Conservation (phyloP, 2,888 invertebrate species). For the Ashinkailepas kermadecensis region DNA sequence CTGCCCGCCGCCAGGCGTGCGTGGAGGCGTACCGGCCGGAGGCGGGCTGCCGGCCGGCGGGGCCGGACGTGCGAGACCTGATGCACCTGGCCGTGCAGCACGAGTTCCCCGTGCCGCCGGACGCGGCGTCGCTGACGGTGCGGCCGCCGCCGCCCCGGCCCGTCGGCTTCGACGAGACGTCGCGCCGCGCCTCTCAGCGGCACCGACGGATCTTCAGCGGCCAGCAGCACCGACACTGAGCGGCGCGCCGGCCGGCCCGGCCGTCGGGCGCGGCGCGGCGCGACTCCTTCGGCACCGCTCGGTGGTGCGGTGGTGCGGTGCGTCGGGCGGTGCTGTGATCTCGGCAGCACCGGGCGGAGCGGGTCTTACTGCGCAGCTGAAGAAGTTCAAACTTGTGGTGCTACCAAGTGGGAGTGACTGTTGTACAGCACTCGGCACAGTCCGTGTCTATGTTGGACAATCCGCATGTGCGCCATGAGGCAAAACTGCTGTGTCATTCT, state of each 20-base stretch:
- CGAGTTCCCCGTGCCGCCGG: constrained; percentile 14
- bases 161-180: background rate
- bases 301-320: no score
- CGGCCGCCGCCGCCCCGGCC: background rate
- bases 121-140: background rate
- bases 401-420: no score
- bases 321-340: no score
- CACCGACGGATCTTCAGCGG: background rate
- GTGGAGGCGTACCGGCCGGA: constrained; percentile 18
- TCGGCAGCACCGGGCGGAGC: no score
- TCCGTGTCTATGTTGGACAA: no score
- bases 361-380: no score
- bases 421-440: no score
- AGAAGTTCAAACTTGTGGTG: no score
- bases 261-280: background rate
- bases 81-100: constrained; percentile 20
- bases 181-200: background rate
- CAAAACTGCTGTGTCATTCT: no score
- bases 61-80: constrained; percentile 6
- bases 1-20: background rate
- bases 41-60: background rate
- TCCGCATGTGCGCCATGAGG: no score
- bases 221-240: background rate
- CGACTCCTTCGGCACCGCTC: no score
- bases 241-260: background rate